phyloP scores from a whole-genome alignment of 2,888 invertebrate species.

The Mythimna vitellina region DNA sequence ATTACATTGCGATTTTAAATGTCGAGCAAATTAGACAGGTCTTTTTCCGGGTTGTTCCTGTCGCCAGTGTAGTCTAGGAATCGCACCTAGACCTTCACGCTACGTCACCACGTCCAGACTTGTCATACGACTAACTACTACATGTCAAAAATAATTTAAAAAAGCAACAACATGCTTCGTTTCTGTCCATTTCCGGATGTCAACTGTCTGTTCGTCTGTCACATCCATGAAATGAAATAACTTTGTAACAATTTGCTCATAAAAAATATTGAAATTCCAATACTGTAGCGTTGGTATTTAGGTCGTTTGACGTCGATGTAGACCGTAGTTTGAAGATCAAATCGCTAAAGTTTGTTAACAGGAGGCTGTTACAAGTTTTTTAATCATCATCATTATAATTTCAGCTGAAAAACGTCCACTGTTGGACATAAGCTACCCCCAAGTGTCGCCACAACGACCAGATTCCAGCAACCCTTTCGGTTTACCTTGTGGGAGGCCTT shows the following conservation, averaged over 20 bases:
- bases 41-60: neutral
- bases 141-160: constrained; percentile 27
- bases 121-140: neutral
- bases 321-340: constrained; percentile 4
- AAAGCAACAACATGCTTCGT: constrained; percentile 28
- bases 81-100: constrained; percentile 29
- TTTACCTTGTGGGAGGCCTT: too few relatives aligned
- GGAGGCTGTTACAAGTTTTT: neutral
- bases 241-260: constrained; percentile 41
- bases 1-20: too few relatives aligned
- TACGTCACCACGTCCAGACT: constrained; percentile 1
- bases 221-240: constrained; percentile 54
- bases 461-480: too few relatives aligned
- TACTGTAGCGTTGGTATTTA: constrained; percentile 38
- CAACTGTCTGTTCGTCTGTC: constrained; percentile 46
- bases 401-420: too few relatives aligned
- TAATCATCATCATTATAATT: too few relatives aligned
- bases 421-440: too few relatives aligned
- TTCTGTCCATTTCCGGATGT: constrained; percentile 52
- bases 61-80: too few relatives aligned
- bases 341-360: constrained; percentile 4
- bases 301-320: constrained; percentile 23
- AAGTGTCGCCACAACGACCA: too few relatives aligned
- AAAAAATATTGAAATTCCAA: constrained; percentile 43
- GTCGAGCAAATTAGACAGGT: neutral